Evolutionary conservation across 1,140 invertebrate species (phyloP).

Genomic region (Pararge aegeria): DNA sequence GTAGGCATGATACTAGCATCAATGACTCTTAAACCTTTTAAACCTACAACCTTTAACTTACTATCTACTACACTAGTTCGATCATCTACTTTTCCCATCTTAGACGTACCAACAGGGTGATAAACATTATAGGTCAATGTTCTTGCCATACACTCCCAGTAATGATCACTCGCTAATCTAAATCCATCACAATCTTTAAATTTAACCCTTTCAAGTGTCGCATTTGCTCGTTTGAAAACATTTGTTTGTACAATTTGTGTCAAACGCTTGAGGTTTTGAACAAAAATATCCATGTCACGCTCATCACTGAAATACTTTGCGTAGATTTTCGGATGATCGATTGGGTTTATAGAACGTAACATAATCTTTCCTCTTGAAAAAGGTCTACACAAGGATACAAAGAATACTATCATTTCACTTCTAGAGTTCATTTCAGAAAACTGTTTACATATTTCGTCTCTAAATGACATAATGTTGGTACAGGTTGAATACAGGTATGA

Average conservation of each 20-base stretch:
- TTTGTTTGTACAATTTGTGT: slow-evolving; percentile 51
- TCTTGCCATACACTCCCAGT: slow-evolving; percentile 70
- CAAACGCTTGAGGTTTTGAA: slow-evolving; percentile 51
- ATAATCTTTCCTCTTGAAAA: slow-evolving; percentile 64
- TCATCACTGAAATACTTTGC: slow-evolving; percentile 63
- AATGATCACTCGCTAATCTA: slow-evolving; percentile 48
- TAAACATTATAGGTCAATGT: slow-evolving; percentile 66
- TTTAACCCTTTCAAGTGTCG: slow-evolving; percentile 59
- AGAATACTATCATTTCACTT: slow-evolving; percentile 62
- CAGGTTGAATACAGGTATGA: slow-evolving; percentile 54
- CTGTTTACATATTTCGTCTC: slow-evolving; percentile 87
- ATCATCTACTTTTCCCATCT: slow-evolving; percentile 88
- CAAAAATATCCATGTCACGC: slow-evolving; percentile 56
- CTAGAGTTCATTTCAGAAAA: slow-evolving; percentile 80
- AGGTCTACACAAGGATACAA: slow-evolving; percentile 60
- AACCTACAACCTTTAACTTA: slow-evolving; percentile 84
- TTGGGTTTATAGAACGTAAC: slow-evolving; percentile 84
- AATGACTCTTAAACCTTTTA: slow-evolving; percentile 84
- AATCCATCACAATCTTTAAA: slow-evolving; percentile 54
- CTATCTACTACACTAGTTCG: slow-evolving; percentile 87
- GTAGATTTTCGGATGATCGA: slow-evolving; percentile 81
- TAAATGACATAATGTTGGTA: slow-evolving; percentile 73
- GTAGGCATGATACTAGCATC: slow-evolving; percentile 90
- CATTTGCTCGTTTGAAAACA: slow-evolving; percentile 44
- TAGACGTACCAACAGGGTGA: slow-evolving; percentile 85